These are phyloP conservation scores for Myodes glareolus DNA, from an alignment of 2,113 vertebrate species.

Conservation along the genomic window DNA sequence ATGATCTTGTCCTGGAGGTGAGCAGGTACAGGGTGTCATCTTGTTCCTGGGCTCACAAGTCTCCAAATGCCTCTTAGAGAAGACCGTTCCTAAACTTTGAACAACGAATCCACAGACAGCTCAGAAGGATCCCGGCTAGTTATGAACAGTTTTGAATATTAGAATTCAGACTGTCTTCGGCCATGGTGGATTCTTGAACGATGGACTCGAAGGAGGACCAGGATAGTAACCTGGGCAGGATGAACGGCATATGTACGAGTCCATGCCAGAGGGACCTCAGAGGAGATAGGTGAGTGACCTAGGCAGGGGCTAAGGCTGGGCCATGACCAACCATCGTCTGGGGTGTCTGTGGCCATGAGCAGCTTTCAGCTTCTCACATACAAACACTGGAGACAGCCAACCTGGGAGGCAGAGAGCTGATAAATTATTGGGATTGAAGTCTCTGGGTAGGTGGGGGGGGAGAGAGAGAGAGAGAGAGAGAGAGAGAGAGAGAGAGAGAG, in stretches of 20 bases:
- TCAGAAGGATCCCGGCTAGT: not conserved
- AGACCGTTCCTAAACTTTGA: not conserved
- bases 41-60: not conserved
- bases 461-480: not conserved
- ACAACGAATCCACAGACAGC: not conserved
- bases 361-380: not conserved
- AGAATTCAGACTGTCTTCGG: not conserved
- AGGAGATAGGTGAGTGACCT: fast-evolving
- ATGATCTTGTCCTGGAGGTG: not conserved
- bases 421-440: not conserved
- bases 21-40: not conserved
- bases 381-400: not conserved
- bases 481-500: not conserved
- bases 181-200: not conserved
- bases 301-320: not conserved
- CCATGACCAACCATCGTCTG: not conserved
- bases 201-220: not conserved
- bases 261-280: not conserved
- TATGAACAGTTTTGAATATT: fast-evolving
- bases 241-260: not conserved
- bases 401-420: not conserved
- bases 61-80: fast-evolving
- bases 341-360: not conserved
- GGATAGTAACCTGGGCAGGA: not conserved
- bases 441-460: not conserved